A percentile compares a stretch with the other conserved stretches of the same genome.
These are phyloP conservation scores for Anastrepha obliqua DNA, from an alignment of 1,140 invertebrate genomes.

Conservation along the genomic window DNA sequence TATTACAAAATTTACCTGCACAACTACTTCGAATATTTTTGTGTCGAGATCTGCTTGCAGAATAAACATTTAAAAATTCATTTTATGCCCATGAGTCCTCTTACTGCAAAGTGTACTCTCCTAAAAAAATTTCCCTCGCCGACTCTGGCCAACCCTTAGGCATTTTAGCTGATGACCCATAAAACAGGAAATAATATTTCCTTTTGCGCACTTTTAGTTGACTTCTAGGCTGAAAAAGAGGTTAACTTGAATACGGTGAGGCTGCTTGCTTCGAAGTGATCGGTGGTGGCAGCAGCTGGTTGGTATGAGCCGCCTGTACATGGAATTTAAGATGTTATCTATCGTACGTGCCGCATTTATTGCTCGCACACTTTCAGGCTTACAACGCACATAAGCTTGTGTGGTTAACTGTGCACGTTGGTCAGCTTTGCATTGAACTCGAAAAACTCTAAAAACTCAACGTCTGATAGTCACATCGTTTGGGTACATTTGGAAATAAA, in stretches of 20 bases:
- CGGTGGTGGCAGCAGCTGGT: not conserved
- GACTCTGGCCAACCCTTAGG: not conserved
- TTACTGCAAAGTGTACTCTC: too few species aligned
- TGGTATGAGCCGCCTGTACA: slow-evolving; percentile 9
- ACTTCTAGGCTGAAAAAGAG: slow-evolving; percentile 35
- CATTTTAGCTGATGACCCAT: slow-evolving; percentile 33
- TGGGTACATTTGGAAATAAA: slow-evolving; percentile 15
- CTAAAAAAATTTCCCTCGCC: too few species aligned
- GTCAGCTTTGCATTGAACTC: not conserved
- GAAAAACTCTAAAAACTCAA: not conserved
- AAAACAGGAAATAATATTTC: slow-evolving; percentile 40
- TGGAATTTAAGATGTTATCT: slow-evolving; percentile 39
- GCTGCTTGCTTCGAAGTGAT: not conserved
- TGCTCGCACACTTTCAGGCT: slow-evolving; percentile 30
- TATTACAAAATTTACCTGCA: too few species aligned
- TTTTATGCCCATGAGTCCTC: too few species aligned
- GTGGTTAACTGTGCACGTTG: not conserved
- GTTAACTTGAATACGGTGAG: not conserved
- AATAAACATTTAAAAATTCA: too few species aligned
- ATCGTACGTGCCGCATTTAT: slow-evolving; percentile 45
- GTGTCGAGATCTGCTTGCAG: too few species aligned
- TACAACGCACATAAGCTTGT: not conserved
- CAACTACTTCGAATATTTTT: too few species aligned
- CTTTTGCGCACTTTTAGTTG: slow-evolving; percentile 30
- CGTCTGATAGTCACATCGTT: slow-evolving; percentile 38